A percentile compares a stretch with the other conserved stretches of the same genome.
These are phyloP conservation scores for Neoaliturus tenellus DNA, from an alignment of 2,888 invertebrate genomes.

Conservation along the genomic window DNA sequence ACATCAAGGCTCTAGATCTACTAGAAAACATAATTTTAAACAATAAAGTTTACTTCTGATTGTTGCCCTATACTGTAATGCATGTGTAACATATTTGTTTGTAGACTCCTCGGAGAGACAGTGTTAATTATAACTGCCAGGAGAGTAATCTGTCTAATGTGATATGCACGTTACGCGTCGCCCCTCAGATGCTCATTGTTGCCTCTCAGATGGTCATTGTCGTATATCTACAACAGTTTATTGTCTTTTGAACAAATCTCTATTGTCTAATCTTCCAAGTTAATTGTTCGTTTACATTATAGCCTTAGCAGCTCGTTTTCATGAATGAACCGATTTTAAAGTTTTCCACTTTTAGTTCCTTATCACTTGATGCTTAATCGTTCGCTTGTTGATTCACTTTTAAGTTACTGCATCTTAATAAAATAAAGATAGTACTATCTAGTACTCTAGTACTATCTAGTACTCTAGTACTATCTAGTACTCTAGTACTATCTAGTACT, in stretches of 20 bases:
- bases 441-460: too few relatives aligned
- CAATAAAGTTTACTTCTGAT: too few relatives aligned
- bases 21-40: too few relatives aligned
- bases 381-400: too few relatives aligned
- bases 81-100: neutral
- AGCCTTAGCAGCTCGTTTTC: neutral
- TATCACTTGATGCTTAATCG: too few relatives aligned
- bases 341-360: neutral
- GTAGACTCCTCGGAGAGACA: neutral
- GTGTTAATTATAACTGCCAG: conserved; percentile 9
- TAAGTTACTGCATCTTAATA: too few relatives aligned
- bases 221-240: neutral
- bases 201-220: neutral
- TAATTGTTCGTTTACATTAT: neutral
- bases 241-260: neutral
- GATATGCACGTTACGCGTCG: neutral
- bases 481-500: too few relatives aligned
- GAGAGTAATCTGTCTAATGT: neutral
- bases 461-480: too few relatives aligned
- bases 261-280: neutral
- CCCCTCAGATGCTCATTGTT: neutral
- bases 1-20: too few relatives aligned
- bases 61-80: too few relatives aligned
- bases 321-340: neutral
- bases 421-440: too few relatives aligned